phyloP scores from a whole-genome alignment of 2,888 invertebrate genomes.

The Leucoptera coffeella region DNA sequence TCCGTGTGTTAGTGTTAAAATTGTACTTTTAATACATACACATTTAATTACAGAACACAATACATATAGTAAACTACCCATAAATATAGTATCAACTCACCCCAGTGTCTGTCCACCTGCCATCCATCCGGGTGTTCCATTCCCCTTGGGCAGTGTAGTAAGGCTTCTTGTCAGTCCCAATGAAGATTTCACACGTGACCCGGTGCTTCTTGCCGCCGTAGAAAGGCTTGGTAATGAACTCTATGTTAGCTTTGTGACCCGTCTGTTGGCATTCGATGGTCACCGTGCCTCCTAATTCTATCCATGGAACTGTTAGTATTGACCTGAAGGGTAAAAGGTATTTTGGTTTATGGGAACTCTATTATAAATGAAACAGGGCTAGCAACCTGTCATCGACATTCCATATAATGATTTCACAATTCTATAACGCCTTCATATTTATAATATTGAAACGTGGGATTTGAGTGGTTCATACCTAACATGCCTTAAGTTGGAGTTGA shows the following conservation, averaged over 20 bases:
- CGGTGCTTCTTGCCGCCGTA: slow-evolving; percentile 94
- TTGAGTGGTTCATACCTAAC: no score
- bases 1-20: no score
- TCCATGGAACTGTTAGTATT: slow-evolving; percentile 97
- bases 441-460: no score
- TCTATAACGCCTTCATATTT: no score
- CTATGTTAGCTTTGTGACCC: slow-evolving; percentile 86
- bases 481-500: no score
- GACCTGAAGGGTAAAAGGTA: slow-evolving; percentile 61
- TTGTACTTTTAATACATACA: no score
- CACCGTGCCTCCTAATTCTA: slow-evolving; percentile 93
- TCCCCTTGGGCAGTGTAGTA: slow-evolving; percentile 87
- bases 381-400: no score
- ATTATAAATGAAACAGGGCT: no score
- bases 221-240: slow-evolving; percentile 97
- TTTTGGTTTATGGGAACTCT: slow-evolving; percentile 4
- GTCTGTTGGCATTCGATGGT: slow-evolving; percentile 88
- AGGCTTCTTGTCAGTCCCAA: slow-evolving; percentile 81
- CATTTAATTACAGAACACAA: no score
- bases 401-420: no score
- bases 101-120: slow-evolving; percentile 73
- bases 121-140: slow-evolving; percentile 96
- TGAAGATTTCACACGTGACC: slow-evolving; percentile 67
- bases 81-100: no score
- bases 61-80: no score